These are phyloP conservation scores for Drosophila orosa DNA, from an alignment of 1,140 invertebrate species.

Conservation along the genomic window DNA sequence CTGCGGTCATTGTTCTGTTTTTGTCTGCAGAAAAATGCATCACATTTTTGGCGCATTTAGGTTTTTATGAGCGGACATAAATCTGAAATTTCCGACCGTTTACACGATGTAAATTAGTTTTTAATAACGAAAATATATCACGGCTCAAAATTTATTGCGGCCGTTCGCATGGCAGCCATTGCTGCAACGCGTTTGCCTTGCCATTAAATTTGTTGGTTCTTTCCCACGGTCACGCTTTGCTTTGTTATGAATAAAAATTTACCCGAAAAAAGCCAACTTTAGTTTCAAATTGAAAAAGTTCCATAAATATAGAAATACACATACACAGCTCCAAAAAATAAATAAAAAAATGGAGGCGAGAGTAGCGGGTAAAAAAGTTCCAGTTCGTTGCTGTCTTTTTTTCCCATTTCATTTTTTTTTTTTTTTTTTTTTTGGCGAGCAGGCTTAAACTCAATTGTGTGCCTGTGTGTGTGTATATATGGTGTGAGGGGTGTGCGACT, in stretches of 20 bases:
- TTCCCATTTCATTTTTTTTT: conserved; percentile 16
- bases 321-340: conserved; percentile 21
- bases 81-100: conserved; percentile 51
- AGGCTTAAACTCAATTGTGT: conserved; percentile 68
- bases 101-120: conserved; percentile 70
- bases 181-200: conserved; percentile 36
- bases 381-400: conserved; percentile 41
- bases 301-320: conserved; percentile 81
- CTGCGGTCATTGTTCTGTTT: conserved; percentile 30
- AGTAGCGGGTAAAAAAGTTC: conserved; percentile 64
- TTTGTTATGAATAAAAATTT: conserved; percentile 81
- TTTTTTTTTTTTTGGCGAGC: conserved; percentile 43
- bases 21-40: conserved; percentile 24
- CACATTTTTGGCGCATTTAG: conserved; percentile 40
- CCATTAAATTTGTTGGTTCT: conserved; percentile 60
- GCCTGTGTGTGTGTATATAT: conserved; percentile 15
- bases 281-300: conserved; percentile 83
- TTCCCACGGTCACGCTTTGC: conserved; percentile 64
- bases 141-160: conserved; percentile 55
- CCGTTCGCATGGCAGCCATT: conserved; percentile 20
- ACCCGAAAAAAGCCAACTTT: conserved; percentile 72
- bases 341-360: conserved; percentile 11
- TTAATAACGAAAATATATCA: conserved; percentile 67
- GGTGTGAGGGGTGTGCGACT: conserved; percentile 16
- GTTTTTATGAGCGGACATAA: conserved; percentile 50